Percentiles rank a stretch among this genome's conserved stretches.
These are phyloP conservation scores for Yponomeuta malinellus DNA, from an alignment of 2,888 invertebrate genomes.

Conservation along the genomic window DNA sequence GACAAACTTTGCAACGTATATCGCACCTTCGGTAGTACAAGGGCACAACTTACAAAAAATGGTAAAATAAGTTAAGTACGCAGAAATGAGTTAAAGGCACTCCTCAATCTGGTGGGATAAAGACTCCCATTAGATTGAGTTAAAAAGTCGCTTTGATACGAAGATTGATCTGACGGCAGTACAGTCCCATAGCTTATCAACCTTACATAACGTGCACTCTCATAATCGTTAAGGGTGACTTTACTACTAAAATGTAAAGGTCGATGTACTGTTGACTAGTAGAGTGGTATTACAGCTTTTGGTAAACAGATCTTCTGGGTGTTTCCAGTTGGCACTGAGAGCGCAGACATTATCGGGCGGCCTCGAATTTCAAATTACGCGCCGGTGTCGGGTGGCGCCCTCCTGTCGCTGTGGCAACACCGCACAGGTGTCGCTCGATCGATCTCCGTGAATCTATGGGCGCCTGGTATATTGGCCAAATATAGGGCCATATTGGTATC, in stretches of 20 bases:
- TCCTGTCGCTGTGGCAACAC: constrained; percentile 54
- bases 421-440: constrained; percentile 64
- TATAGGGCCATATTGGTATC: neutral
- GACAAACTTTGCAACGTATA: too few species aligned
- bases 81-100: too few species aligned
- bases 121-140: too few species aligned
- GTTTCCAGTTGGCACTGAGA: constrained; percentile 36
- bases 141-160: too few species aligned
- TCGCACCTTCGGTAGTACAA: too few species aligned
- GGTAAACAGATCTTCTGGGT: neutral
- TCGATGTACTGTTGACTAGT: too few species aligned
- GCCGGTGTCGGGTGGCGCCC: constrained; percentile 68
- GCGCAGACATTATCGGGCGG: constrained; percentile 66
- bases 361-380: constrained; percentile 74
- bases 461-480: constrained; percentile 32
- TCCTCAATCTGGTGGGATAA: too few species aligned
- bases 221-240: neutral
- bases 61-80: too few species aligned
- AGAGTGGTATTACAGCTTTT: neutral
- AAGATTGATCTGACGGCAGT: too few species aligned
- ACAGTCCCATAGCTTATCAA: too few species aligned
- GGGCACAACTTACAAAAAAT: too few species aligned
- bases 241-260: neutral
- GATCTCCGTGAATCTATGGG: constrained; percentile 46
- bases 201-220: too few species aligned